Evolutionary conservation across 2,797 vertebrate genomes (phyloP).

Genomic region (Xenopus petersii): DNA sequence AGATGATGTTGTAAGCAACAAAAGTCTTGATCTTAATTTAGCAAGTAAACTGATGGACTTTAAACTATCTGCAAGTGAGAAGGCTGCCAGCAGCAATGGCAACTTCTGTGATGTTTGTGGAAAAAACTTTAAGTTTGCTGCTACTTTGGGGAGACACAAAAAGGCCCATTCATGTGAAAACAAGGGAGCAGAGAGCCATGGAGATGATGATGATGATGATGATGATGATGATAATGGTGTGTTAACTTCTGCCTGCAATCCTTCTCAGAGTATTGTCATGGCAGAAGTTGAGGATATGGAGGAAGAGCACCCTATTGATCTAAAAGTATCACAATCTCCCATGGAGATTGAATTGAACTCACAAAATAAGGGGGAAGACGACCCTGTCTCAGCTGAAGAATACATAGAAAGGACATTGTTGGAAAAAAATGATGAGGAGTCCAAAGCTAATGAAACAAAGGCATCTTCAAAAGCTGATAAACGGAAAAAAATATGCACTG

Average conservation of each 20-base stretch:
- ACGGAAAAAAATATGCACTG: conserved; percentile 93
- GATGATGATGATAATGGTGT: conserved; percentile 21
- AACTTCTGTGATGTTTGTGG: conserved; percentile 81
- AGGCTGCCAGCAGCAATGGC: conserved; percentile 58
- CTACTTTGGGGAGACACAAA: conserved; percentile 86
- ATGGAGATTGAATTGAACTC: conserved; percentile 57
- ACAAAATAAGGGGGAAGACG: conserved; percentile 63
- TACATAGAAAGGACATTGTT: conserved; percentile 69
- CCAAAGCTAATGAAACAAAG: conserved; percentile 71
- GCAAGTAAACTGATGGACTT: conserved; percentile 93
- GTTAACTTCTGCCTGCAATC: conserved; percentile 10
- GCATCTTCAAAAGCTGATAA: conserved; percentile 82
- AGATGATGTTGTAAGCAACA: conserved; percentile 86
- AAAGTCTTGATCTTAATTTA: conserved; percentile 91
- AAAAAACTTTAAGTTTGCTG: conserved; percentile 89
- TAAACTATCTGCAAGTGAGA: conserved; percentile 71
- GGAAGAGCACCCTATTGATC: conserved; percentile 59
- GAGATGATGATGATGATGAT: conserved; percentile 50
- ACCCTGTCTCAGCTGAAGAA: conserved; percentile 70
- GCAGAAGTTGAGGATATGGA: conserved; percentile 53
- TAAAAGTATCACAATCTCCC: conserved; percentile 62
- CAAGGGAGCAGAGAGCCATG: conserved; percentile 59
- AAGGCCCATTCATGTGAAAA: conserved; percentile 76
- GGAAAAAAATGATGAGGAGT: conserved; percentile 83
- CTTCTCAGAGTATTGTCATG: background rate